Evolutionary conservation across 2,797 vertebrate genomes (phyloP).

Genomic region (Pseudochirops cupreus): DNA sequence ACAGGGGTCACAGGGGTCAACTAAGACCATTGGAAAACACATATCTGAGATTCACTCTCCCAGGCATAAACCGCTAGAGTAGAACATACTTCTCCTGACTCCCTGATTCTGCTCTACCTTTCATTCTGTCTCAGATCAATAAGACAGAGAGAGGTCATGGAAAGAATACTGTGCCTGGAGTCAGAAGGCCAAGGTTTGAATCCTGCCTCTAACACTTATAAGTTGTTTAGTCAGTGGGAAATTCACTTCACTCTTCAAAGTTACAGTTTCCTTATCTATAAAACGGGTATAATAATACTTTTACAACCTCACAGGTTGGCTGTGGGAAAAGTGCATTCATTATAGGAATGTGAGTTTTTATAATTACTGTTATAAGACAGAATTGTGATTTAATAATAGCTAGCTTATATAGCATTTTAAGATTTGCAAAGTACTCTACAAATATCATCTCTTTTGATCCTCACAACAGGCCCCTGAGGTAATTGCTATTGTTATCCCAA

Average conservation of each 20-base stretch:
- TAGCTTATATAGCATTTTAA: background rate
- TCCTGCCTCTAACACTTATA: background rate
- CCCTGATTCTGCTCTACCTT: background rate
- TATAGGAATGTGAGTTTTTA: background rate
- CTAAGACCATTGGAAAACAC: too few species aligned
- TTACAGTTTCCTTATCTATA: background rate
- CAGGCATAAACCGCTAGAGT: constrained; percentile 51
- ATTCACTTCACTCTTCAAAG: background rate
- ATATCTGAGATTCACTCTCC: constrained; percentile 53
- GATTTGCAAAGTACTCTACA: background rate
- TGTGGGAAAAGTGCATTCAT: background rate
- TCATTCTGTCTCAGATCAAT: background rate
- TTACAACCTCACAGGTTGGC: background rate
- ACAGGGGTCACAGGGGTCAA: too few species aligned
- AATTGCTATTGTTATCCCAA: background rate
- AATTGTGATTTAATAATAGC: background rate
- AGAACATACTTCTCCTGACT: constrained; percentile 17
- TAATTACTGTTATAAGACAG: background rate
- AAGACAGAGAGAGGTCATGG: background rate
- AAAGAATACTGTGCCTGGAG: background rate
- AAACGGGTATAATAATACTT: background rate
- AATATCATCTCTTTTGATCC: background rate
- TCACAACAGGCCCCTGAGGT: background rate
- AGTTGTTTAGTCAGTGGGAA: background rate
- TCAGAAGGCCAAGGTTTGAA: background rate